phyloP scores from a whole-genome alignment of 1,140 invertebrate genomes.

The Leptopilina boulardi region DNA sequence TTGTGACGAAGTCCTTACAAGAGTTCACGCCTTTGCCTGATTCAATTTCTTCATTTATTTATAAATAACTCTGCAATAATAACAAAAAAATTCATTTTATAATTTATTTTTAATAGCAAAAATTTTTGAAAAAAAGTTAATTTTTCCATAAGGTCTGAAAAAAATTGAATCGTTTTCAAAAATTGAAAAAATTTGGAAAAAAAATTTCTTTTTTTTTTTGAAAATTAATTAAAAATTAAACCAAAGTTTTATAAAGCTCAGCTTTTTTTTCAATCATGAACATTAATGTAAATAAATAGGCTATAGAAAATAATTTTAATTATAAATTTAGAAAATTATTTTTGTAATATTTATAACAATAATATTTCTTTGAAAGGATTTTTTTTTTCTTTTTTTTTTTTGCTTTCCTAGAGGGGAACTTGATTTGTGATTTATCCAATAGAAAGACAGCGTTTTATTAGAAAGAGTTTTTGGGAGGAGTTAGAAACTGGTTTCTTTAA shows the following conservation, averaged over 20 bases:
- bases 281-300: background rate
- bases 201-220: background rate
- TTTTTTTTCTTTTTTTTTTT: background rate
- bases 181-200: background rate
- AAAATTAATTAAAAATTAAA: background rate
- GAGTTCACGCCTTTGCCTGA: conserved; percentile 54
- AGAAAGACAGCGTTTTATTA: background rate
- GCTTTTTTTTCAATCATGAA: background rate
- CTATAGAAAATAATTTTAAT: no score
- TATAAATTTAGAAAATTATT: background rate
- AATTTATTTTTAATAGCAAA: no score
- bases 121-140: background rate
- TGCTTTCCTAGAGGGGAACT: background rate
- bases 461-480: conserved; percentile 5
- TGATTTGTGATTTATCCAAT: conserved; percentile 12
- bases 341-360: background rate
- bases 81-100: background rate
- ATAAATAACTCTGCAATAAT: background rate
- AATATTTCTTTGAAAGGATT: background rate
- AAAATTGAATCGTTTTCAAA: background rate
- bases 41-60: conserved; percentile 24
- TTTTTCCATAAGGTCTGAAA: no score
- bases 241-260: background rate
- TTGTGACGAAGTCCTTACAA: conserved; percentile 49
- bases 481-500: background rate